Percentiles rank a stretch among this genome's conserved stretches.
These are phyloP conservation scores for Crotalus helleri DNA, from an alignment of 2,113 vertebrate species.

Conservation along the genomic window DNA sequence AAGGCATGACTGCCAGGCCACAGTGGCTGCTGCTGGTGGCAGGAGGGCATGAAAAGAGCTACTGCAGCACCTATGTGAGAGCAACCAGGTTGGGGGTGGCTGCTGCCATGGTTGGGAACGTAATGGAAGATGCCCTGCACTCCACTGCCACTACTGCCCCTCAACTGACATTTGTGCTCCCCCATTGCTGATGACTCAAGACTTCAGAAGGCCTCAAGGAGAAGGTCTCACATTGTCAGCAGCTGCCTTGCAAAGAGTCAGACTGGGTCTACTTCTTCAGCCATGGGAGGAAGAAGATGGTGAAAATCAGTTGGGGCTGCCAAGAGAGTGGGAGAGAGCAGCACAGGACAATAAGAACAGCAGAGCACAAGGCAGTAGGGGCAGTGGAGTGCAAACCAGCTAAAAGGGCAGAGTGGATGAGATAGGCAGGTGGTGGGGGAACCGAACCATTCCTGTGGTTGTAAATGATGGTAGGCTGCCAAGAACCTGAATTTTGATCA, in stretches of 20 bases:
- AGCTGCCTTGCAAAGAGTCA: not conserved
- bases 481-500: not conserved
- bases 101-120: not conserved
- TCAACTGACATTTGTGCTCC: not conserved
- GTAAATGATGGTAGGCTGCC: not conserved
- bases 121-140: not conserved
- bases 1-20: not conserved
- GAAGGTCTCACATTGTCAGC: not conserved
- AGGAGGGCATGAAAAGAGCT: not conserved
- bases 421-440: not conserved
- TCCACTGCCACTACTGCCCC: not conserved
- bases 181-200: not conserved
- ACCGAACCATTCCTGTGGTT: not conserved
- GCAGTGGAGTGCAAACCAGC: not conserved
- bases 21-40: not conserved
- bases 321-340: not conserved
- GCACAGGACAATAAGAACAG: not conserved
- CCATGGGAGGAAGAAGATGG: not conserved
- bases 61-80: not conserved
- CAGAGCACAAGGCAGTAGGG: not conserved
- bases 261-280: not conserved
- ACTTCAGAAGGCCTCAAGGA: not conserved
- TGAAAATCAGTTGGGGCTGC: not conserved
- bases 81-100: rapidly evolving
- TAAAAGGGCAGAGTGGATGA: not conserved